Base-by-base conservation (phyloP, 2,113 vertebrate genomes). In the Chaetura pelagica region DNA sequence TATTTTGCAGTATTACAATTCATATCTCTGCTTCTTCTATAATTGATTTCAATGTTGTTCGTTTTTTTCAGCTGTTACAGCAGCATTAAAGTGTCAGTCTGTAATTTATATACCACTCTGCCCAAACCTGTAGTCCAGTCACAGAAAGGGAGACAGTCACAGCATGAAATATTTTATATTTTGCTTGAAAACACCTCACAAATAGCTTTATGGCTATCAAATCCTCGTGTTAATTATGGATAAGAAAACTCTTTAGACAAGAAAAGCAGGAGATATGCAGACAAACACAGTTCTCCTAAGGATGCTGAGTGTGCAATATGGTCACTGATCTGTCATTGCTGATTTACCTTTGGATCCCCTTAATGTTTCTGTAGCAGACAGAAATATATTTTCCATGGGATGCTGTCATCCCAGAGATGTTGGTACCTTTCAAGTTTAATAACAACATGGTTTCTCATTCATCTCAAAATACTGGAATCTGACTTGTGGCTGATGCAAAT, bases 271-370 rank as follows among this genome's bases (percentile, higher is more conserved):
- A 93, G 81, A 84, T 89, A 85, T 76, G 40, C 69, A 95, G 93
- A 74, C 89, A 96, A 72, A 74, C 54, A 61, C 22, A 67, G 75
- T 55, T 87, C 91, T 90, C 83, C 15, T 20, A 89, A 93, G 96
- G 71, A 75, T 86, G 94, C 86, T 91, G 51, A 93, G 62, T 40
- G 61, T 83, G 67, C 75, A 85, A 48, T 69, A 42, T 87, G 78
- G 94, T 94, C 95, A 93, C 75, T 84, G 88, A 93, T 91, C 59
- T 97, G 94, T 96, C 84, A 84, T 73, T 96, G 93, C 84, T 96
- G 93, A 97, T 97, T 97, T 96, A 96, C 96, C 96, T 97, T 96
- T 97, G 95, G 96, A 96, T 97, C 95, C 96, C 97, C 92, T 95
- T 94, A 96, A 92, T 96, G 91, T 88, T 97, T 95, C 91, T 58